Base-by-base conservation (phyloP, 2,888 invertebrate genomes). In the Cantharis lateralis region DNA sequence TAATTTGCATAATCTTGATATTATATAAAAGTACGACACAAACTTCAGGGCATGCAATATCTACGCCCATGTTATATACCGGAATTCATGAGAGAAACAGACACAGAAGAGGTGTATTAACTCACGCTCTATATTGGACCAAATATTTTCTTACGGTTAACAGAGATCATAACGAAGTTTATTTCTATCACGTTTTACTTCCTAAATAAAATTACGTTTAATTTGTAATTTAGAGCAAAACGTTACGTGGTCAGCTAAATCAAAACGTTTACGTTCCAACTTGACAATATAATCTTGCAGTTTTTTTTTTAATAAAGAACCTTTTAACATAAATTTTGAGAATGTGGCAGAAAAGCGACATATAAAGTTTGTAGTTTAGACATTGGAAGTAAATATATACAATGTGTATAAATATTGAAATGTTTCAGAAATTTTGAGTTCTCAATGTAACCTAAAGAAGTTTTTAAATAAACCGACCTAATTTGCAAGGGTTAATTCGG, bases 101-200 rank as follows among this genome's bases (percentile, higher is more conserved):
- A 78, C 75, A 78, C 72, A 72, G 71, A 75, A 75, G 64, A 75
- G 78, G 78, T 74, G 78, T 75, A 78, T 72, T 68, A 78, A 72
- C 64, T 78, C 78, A 78, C 78, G 78, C 66, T 78, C 72, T 72
- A 69, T 77, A 77, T 78, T 75, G 78, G 75, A 78, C 75, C 75
- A 78, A 70, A 75, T 70, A 68, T 48, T 61, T 78, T 68, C 70
- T 78, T 48, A 24, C 32, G 16, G 69, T 70, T 62, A 74, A 70
- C 69, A 64, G 48, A 32, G 13, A 61, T 70, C 32, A 70, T 70
- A 70, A 32, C 15, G 24, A 63, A 18, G 20, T 64, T 18, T 62
- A 69, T 68, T 16, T 28, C 24, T 24, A 68, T 26, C 71, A 24
- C 68, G 15, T 61, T 68, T 68, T 62, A 16, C 73, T 73, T 62